These are phyloP conservation scores for Pogonus chalceus DNA, from an alignment of 1,140 invertebrate species.

Conservation along the genomic window DNA sequence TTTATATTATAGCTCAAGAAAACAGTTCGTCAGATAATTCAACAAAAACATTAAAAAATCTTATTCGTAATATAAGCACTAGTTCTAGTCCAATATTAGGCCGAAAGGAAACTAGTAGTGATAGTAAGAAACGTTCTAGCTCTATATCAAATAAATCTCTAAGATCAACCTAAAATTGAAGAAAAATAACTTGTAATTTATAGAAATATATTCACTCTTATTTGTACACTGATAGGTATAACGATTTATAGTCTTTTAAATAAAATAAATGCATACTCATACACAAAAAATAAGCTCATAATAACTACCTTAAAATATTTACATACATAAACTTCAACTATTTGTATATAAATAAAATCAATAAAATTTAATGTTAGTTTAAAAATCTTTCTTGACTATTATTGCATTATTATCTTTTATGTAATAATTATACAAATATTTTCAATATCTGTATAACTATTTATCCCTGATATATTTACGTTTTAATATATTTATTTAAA, in stretches of 20 bases:
- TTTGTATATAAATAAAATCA: no score
- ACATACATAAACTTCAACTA: no score
- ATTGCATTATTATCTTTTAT: no score
- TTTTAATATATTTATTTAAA: no score
- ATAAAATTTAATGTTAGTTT: no score
- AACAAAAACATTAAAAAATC: conserved; percentile 59
- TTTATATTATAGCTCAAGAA: conserved; percentile 82
- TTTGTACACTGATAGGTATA: not conserved
- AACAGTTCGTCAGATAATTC: conserved; percentile 44
- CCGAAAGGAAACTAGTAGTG: conserved; percentile 44
- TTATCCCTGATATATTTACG: no score
- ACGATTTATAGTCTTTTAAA: not conserved
- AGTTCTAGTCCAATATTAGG: conserved; percentile 69
- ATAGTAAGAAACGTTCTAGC: conserved; percentile 31
- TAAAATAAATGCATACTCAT: not conserved
- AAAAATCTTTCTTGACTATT: no score
- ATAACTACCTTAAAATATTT: no score
- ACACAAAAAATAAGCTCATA: not conserved
- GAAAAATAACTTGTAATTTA: not conserved
- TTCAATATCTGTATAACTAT: no score
- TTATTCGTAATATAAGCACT: conserved; percentile 68
- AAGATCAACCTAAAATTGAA: not conserved
- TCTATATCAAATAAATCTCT: conserved; percentile 14
- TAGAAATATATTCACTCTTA: not conserved
- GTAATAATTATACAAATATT: no score